Evolutionary conservation across 2,888 invertebrate species (phyloP), one percentile per base, ranked within the genome.

Genomic region (Pristionchus japonicus): DNA sequence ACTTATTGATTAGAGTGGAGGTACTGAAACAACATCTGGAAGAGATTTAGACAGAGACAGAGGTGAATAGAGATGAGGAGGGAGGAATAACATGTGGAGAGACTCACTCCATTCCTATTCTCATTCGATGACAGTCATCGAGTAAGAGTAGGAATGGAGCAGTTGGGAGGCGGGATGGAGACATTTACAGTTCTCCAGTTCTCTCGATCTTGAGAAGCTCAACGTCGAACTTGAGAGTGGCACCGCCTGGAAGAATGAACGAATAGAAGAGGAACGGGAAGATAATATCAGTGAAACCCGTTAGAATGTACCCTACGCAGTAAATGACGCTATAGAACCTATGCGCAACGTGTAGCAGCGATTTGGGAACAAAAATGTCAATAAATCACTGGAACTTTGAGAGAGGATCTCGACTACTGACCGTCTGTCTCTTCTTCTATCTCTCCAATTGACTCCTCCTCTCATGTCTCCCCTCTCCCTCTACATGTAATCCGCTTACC

Each of bases 181-280:
- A 20, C 34, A 27, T 88, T 90, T 90, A 92, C 57, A 93, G 89
- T 57, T 93, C 89, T 17, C 77, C 84, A 23, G 88, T 86, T 43
- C 93, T 89, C 84, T 93, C 93, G 61, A 93, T 93, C 90, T 92
- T 92, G 90, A 93, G 90, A 89, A 94, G 90, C 88, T 94, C 94
- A 47, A 92, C 93, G 89, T 92, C 90, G 89, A 95, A 92, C 77
- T 91, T 92, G 85, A 92, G 91, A 17, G 90, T 90, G 47, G 92
- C 89, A 87, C 91, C 91, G 61, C 90, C 90, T 90, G 87, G 31
- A 90, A 61, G 2, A n/a, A 83, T 27, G 27, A 15, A 40, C 4
- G 61, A 84, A 40, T 37, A 27, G 47, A 47, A 85, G 40, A 57
- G 43, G 64, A 47, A 67, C 11, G 64, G 23, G 52, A n/a, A 52